Conservation (phyloP, 2,888 invertebrate genomes). For the Rhimphoctona megacephalus region DNA sequence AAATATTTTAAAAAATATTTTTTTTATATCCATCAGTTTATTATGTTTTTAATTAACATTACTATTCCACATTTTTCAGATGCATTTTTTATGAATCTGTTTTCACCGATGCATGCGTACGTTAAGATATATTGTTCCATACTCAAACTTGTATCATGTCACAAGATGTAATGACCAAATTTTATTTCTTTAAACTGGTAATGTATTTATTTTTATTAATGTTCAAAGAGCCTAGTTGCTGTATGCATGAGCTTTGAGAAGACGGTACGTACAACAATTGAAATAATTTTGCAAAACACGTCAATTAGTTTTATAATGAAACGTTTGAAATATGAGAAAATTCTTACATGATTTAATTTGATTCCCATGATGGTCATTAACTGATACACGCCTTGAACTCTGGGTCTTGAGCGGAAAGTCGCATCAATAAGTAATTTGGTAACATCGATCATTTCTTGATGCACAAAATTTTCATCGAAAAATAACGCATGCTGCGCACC, state of each 20-base stretch:
- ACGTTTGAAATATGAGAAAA: neutral
- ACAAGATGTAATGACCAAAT: too few species aligned
- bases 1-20: too few species aligned
- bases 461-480: slow-evolving; percentile 32
- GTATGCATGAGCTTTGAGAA: too few species aligned
- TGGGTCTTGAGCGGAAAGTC: slow-evolving; percentile 24
- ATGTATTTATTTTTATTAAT: too few species aligned
- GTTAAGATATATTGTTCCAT: neutral
- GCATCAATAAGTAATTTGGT: slow-evolving; percentile 10
- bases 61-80: neutral
- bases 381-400: slow-evolving; percentile 35
- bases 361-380: slow-evolving; percentile 52
- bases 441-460: slow-evolving; percentile 21
- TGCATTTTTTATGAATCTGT: neutral
- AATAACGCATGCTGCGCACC: slow-evolving; percentile 35
- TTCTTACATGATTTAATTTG: slow-evolving; percentile 37
- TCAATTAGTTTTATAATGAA: neutral
- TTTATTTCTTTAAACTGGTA: too few species aligned
- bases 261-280: neutral
- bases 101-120: neutral
- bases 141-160: too few species aligned
- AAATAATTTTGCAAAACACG: neutral
- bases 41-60: too few species aligned
- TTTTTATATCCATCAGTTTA: too few species aligned
- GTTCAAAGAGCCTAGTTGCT: too few species aligned